A percentile compares a stretch with the other conserved stretches of the same genome.
Evolutionary conservation across 2,888 invertebrate genomes (phyloP).

Genomic region (Diogma glabrata): DNA sequence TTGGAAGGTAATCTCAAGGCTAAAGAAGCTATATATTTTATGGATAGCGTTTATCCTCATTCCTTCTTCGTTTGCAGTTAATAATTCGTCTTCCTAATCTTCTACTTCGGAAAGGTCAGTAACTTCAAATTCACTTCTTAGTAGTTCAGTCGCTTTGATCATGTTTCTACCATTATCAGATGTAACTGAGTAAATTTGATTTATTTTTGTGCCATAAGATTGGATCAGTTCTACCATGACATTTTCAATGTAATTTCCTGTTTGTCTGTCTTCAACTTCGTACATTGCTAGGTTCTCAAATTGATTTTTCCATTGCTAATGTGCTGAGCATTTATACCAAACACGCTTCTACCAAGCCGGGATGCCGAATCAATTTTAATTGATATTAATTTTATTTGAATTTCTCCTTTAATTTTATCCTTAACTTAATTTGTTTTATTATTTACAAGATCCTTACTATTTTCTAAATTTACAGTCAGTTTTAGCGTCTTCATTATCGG

Average conservation of each 20-base stretch:
- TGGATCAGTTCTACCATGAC: neutral
- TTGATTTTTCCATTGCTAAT: neutral
- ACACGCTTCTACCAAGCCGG: conserved; percentile 1
- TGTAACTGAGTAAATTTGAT: conserved; percentile 5
- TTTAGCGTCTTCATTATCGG: neutral
- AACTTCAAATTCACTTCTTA: conserved; percentile 5
- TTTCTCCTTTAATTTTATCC: neutral
- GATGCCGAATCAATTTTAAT: conserved; percentile 3
- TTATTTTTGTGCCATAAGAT: neutral
- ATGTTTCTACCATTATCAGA: too few species aligned
- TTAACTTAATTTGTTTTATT: too few species aligned
- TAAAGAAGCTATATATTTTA: too few species aligned
- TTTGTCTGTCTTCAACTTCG: conserved; percentile 2
- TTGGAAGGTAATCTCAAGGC: too few species aligned
- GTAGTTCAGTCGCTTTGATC: neutral
- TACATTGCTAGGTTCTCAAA: neutral
- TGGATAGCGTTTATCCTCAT: too few species aligned
- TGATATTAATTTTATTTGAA: neutral
- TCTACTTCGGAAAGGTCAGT: conserved; percentile 5
- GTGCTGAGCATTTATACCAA: conserved; percentile 7
- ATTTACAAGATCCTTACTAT: conserved; percentile 2
- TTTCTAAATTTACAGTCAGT: neutral
- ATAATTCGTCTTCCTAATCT: neutral
- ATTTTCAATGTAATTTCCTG: conserved; percentile 3
- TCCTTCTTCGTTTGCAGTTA: conserved; percentile 4